Evolutionary conservation across 2,888 invertebrate genomes (phyloP), one percentile per base, ranked within the genome.

Genomic region (Desoria tigrina): DNA sequence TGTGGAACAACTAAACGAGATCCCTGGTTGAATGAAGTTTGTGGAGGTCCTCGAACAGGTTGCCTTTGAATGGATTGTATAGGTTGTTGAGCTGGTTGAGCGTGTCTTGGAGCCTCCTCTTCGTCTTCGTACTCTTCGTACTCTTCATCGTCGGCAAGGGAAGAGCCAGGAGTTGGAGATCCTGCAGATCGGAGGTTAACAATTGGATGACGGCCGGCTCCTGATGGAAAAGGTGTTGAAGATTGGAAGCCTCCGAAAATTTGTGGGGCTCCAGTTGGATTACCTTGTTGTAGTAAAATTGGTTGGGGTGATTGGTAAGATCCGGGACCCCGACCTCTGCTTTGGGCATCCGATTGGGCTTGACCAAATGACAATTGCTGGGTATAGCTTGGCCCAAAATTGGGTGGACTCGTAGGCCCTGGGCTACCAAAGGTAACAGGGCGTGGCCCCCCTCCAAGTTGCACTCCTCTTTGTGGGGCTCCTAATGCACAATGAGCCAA

Each of bases 41-140:
- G 72, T 53, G 57, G 62, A n/a, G 59, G 51, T 54, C 66, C 61
- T 53, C 70, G 26, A 24, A 67, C 61, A 42, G 73, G 65, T n/a
- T 68, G 45, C 53, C 67, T 57, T 23, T 66, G 67, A 1, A 63
- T 61, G 49, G 66, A 58, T 49, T 65, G 61, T 23, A 65, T 27
- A 26, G 65, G 53, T 58, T 51, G 53, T 18, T 49, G 21, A 37
- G 53, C 63, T 42, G 53, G 61, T 55, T 59, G 62, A 55, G 42
- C 59, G 42, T 53, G 50, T 16, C 27, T 51, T 26, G 66, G 58
- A 63, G 64, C 66, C 65, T 74, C 75, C 24, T 76, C 76, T 7
- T 76, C 76, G 56, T 76, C 74, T 51, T 76, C 76, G 23, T 76
- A 75, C 39, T 73, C 71, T 53, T 76, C 74, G 39, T 76, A 75